Conservation (phyloP, 1,140 invertebrate species). For the Atta texana region DNA sequence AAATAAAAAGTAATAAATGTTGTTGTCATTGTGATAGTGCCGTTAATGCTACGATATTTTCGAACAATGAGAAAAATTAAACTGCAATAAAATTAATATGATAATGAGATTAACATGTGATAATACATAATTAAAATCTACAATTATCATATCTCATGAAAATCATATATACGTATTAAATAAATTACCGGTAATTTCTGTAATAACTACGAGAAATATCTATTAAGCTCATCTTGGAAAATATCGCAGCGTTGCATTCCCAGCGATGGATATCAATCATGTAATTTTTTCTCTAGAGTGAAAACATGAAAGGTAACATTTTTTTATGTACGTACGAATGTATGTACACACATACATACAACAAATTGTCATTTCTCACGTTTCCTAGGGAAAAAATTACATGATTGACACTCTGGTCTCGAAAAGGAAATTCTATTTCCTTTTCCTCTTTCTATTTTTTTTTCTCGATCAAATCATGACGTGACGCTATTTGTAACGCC, state of each 20-base stretch:
- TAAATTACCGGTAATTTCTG: background rate
- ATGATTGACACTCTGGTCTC: background rate
- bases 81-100: background rate
- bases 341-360: no score
- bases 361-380: no score
- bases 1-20: background rate
- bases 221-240: conserved; percentile 16
- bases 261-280: no score
- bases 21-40: background rate
- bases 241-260: conserved; percentile 18
- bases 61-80: background rate
- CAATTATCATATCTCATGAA: background rate
- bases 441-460: no score
- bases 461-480: background rate
- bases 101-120: conserved; percentile 5
- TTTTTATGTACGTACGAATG: no score
- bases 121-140: background rate
- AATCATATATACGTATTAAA: conserved; percentile 9
- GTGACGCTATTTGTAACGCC: background rate
- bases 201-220: background rate
- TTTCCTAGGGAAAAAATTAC: no score
- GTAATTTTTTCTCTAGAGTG: no score
- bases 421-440: background rate
- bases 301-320: no score
- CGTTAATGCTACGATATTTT: conserved; percentile 20